Evolutionary conservation across 2,113 vertebrate genomes (phyloP).

Genomic region (Clarias magur): DNA sequence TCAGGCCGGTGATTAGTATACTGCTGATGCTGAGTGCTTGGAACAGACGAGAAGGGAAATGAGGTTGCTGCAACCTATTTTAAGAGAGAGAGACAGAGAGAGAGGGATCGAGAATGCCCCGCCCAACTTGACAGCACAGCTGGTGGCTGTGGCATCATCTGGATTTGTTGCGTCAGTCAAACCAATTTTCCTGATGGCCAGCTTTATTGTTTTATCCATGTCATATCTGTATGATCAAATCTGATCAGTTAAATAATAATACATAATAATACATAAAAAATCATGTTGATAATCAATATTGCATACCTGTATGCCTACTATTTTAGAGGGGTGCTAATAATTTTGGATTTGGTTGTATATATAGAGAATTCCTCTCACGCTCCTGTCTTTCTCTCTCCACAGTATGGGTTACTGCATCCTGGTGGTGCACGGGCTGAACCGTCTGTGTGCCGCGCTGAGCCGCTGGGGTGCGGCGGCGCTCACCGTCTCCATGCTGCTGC

Average conservation of each 20-base stretch:
- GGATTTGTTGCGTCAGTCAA: neutral
- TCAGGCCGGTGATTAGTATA: no score
- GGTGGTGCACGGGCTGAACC: slow-evolving; percentile 85
- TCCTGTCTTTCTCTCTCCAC: slow-evolving; percentile 14
- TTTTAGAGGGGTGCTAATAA: neutral
- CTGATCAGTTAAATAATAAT: neutral
- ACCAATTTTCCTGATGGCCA: no score
- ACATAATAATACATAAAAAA: neutral
- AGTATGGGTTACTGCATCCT: slow-evolving; percentile 98
- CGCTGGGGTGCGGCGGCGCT: slow-evolving; percentile 78
- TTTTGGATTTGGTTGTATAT: neutral
- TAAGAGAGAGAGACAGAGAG: neutral
- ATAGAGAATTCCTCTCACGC: neutral
- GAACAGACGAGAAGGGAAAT: no score
- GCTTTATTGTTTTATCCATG: neutral
- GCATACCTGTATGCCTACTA: neutral
- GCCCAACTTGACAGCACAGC: neutral
- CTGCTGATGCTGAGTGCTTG: no score
- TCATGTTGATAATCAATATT: neutral
- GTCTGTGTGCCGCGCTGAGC: slow-evolving; percentile 76
- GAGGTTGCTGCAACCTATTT: no score
- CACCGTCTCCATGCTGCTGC: slow-evolving; percentile 76
- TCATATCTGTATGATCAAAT: neutral
- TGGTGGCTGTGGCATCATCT: neutral
- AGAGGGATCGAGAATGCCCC: neutral